Percentiles rank a stretch among this genome's conserved stretches.
These are phyloP conservation scores for Dendroctonus ponderosae DNA, from an alignment of 1,140 invertebrate genomes.

Conservation along the genomic window DNA sequence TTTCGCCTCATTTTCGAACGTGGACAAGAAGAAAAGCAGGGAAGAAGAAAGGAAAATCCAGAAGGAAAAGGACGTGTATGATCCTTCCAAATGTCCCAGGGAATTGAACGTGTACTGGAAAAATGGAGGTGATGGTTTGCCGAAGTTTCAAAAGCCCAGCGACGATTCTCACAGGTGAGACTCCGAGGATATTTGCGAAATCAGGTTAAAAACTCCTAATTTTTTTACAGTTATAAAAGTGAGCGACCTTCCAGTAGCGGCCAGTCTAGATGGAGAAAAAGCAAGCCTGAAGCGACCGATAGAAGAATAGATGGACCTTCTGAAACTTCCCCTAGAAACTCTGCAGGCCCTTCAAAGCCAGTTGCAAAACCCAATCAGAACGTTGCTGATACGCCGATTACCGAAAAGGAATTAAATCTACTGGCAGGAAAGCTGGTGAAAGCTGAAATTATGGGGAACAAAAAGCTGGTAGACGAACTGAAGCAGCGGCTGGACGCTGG, in stretches of 20 bases:
- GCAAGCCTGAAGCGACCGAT: too few species aligned
- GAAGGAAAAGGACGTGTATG: slow-evolving; percentile 57
- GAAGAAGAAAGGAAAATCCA: slow-evolving; percentile 39
- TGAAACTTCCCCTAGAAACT: too few species aligned
- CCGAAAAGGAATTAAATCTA: slow-evolving; percentile 83
- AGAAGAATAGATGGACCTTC: too few species aligned
- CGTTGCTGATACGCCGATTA: not conserved
- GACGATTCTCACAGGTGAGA: slow-evolving; percentile 31
- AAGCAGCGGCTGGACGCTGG: slow-evolving; percentile 74
- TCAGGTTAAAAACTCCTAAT: too few species aligned
- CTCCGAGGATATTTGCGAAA: too few species aligned
- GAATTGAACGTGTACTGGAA: slow-evolving; percentile 95
- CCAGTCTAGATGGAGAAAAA: too few species aligned
- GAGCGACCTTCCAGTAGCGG: too few species aligned
- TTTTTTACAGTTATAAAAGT: too few species aligned
- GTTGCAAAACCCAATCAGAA: too few species aligned
- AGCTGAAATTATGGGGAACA: slow-evolving; percentile 86
- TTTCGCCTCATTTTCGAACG: slow-evolving; percentile 49
- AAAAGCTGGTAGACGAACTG: slow-evolving; percentile 64
- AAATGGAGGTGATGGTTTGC: slow-evolving; percentile 80
- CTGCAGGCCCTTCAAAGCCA: too few species aligned
- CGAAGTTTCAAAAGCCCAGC: slow-evolving; percentile 58
- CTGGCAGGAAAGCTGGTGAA: slow-evolving; percentile 85
- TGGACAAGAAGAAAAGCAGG: slow-evolving; percentile 46
- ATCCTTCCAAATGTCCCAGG: slow-evolving; percentile 68